Evolutionary conservation across 2,113 vertebrate genomes (phyloP).

Genomic region (Menidia beryllina): DNA sequence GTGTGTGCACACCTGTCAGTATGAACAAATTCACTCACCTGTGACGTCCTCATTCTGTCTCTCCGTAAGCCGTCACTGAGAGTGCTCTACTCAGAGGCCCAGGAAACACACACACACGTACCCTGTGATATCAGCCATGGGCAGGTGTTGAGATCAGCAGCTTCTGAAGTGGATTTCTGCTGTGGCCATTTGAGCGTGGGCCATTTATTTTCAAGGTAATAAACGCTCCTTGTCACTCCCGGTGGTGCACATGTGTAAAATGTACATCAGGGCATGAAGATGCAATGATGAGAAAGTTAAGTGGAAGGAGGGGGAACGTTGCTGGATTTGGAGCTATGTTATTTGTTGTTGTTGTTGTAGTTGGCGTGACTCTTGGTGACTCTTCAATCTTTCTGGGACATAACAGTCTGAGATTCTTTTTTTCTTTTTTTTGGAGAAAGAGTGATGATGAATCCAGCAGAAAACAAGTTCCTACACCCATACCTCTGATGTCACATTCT

Average conservation of each 20-base stretch:
- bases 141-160: constrained; percentile 79
- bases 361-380: constrained; percentile 26
- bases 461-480: constrained; percentile 39
- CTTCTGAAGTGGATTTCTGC: constrained; percentile 75
- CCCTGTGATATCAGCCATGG: constrained; percentile 69
- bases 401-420: constrained; percentile 41
- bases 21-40: constrained; percentile 75
- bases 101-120: constrained; percentile 33
- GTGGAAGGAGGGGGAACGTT: constrained; percentile 16
- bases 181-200: constrained; percentile 59
- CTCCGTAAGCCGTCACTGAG: constrained; percentile 70
- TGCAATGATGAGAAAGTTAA: constrained; percentile 4
- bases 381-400: constrained; percentile 53
- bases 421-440: constrained; percentile 44
- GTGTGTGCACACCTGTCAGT: constrained; percentile 66
- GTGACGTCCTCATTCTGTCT: constrained; percentile 83
- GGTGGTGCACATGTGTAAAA: constrained; percentile 9
- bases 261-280: constrained; percentile 21
- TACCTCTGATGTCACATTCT: constrained; percentile 56
- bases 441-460: constrained; percentile 47
- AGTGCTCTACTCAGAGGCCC: constrained; percentile 62
- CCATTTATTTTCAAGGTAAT: constrained; percentile 65
- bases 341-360: constrained; percentile 32
- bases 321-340: constrained; percentile 20
- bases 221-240: constrained; percentile 49